phyloP scores from a whole-genome alignment of 1,140 invertebrate genomes.

The Drusus annulatus region DNA sequence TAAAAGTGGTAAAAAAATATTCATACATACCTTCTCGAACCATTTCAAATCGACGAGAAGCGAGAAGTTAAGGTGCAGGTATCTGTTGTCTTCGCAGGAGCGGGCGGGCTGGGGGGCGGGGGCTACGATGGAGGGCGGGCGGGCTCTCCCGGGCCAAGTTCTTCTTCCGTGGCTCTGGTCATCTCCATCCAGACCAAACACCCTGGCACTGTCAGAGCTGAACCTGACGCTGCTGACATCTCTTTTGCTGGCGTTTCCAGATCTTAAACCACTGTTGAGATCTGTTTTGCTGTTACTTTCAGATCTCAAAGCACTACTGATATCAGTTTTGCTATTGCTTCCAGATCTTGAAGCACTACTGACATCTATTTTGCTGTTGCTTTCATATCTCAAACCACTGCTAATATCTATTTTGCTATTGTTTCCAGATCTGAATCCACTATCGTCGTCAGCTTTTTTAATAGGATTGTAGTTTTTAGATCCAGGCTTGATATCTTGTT shows the following conservation, averaged over 20 bases:
- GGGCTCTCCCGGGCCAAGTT: slow-evolving; percentile 66
- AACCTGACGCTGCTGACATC: neutral
- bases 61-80: slow-evolving; percentile 75
- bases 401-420: neutral
- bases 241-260: neutral
- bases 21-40: slow-evolving; percentile 75
- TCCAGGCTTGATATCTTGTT: neutral
- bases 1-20: too few species aligned
- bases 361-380: neutral
- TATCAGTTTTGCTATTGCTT: neutral
- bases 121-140: slow-evolving; percentile 44
- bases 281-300: neutral
- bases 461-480: neutral
- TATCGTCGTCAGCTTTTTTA: too few species aligned
- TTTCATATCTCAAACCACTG: neutral
- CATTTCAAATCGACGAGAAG: slow-evolving; percentile 73
- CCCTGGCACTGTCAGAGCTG: slow-evolving; percentile 16
- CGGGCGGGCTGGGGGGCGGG: slow-evolving; percentile 43
- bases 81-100: slow-evolving; percentile 75
- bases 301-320: neutral
- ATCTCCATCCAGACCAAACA: slow-evolving; percentile 61
- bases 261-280: neutral
- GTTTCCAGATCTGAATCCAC: neutral
- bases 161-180: slow-evolving; percentile 64
- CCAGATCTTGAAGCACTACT: neutral